Base-by-base conservation (phyloP, 1,140 invertebrate genomes). In the Trichonephila inaurata region DNA sequence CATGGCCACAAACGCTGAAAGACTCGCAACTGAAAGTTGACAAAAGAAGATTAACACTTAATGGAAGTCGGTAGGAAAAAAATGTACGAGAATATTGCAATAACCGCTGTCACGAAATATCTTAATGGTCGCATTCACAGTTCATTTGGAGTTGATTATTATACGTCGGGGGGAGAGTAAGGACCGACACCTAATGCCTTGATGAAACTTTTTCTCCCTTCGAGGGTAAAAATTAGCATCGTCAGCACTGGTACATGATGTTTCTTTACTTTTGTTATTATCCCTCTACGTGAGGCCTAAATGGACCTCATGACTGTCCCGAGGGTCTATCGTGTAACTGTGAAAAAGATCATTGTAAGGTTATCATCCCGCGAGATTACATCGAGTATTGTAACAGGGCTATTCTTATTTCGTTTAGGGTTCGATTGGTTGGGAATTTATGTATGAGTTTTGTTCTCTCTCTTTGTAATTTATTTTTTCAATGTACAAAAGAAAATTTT, bases 71-170 rank as follows among this genome's bases (percentile, higher is more conserved):
- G 19, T 18, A 51, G 58, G 21, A 61, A 85, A 85, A n/a, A 58
- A 85, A 19, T 61, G 12, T n/a, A 60, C 51, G 58, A 60, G 28
- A 85, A 51, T 61, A 83, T 85, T 24, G 83, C 28, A 58, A 33
- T 85, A 28, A 21, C 83, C 24, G 28, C 21, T 64, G 86, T 88
- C 86, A 66, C 86, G 86, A 66, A 88, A 88, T 62, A 33, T 33
- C 62, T 66, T 88, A 88, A 88, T 88, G 86, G 86, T 66, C 62
- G 1, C 24, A 64, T 64, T 88, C 60, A 60, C 86, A 88, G 86
- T 62, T 87, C 85, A 87, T 87, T 87, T 33, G 61, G n/a, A 60
- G 58, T 85, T 88, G 86, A 88, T 88, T 88, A 88, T 88, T 88
- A 88, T 40, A 88, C 62, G 58, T 33, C 86, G 28, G 62, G 24